phyloP scores from a whole-genome alignment of 2,888 invertebrate species.

The Agrotis segetum region DNA sequence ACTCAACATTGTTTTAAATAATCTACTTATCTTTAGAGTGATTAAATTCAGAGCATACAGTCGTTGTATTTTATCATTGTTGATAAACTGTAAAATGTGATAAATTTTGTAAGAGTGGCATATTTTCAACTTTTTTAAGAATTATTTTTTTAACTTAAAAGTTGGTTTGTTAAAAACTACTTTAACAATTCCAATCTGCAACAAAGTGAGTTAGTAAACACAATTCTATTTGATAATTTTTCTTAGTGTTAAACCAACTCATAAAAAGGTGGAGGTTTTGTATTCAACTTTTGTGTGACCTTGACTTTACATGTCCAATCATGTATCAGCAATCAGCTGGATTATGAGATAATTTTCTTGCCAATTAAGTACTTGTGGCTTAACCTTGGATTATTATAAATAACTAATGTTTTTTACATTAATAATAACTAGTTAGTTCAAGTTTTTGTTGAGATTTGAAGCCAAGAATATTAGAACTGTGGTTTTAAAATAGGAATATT shows the following conservation, averaged over 20 bases:
- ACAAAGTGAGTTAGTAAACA: no score
- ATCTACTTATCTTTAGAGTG: constrained; percentile 40
- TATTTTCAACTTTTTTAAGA: no score
- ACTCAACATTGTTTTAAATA: constrained; percentile 28
- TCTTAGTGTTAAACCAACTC: neutral
- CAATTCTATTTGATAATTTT: no score
- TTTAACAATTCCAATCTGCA: no score
- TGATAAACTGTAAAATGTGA: constrained; percentile 20
- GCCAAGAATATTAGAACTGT: neutral
- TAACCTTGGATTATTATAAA: constrained; percentile 11
- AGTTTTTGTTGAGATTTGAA: neutral
- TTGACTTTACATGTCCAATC: neutral
- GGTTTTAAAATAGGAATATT: no score
- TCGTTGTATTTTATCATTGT: constrained; percentile 44
- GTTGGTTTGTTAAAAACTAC: no score
- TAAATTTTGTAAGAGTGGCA: constrained; percentile 1
- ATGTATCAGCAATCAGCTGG: constrained; percentile 10
- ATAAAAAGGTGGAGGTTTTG: neutral
- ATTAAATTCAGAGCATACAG: constrained; percentile 27
- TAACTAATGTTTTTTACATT: neutral
- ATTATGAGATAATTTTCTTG: constrained; percentile 22
- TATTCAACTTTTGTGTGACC: neutral
- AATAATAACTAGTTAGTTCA: neutral
- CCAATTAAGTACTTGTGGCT: neutral
- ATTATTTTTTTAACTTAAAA: no score